Evolutionary conservation across 1,140 invertebrate species (phyloP).

Genomic region (Druon quercuslanigerum): DNA sequence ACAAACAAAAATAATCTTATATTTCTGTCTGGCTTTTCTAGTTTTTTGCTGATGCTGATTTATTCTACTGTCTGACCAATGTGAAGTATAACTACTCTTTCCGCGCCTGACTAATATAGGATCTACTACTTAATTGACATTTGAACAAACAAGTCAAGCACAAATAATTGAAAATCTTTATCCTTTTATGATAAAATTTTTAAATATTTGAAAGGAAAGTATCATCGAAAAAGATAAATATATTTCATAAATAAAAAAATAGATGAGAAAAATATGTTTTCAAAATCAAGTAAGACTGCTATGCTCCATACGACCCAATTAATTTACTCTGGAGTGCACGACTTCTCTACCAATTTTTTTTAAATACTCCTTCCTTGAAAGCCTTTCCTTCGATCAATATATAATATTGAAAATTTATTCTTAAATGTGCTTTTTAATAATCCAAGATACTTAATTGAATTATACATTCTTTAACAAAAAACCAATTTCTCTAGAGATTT

Average conservation of each 20-base stretch:
- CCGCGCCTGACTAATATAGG: not conserved
- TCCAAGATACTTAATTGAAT: too few species aligned
- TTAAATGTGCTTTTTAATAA: not conserved
- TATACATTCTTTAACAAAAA: too few species aligned
- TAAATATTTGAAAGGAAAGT: too few species aligned
- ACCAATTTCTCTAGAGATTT: too few species aligned
- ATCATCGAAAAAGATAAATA: too few species aligned
- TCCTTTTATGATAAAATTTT: too few species aligned
- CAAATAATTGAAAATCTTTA: too few species aligned
- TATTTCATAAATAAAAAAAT: not conserved
- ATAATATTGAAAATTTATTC: not conserved
- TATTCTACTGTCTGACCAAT: not conserved
- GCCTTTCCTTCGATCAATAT: not conserved
- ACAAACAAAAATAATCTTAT: too few species aligned
- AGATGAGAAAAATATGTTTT: not conserved
- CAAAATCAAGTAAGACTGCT: not conserved
- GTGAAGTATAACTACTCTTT: not conserved
- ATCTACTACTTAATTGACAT: not conserved
- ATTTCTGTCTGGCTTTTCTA: too few species aligned
- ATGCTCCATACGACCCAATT: conserved; percentile 9
- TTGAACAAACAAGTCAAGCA: too few species aligned
- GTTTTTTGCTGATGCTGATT: not conserved
- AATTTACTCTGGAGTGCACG: conserved; percentile 2
- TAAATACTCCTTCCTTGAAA: not conserved
- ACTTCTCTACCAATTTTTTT: not conserved